phyloP scores from a whole-genome alignment of 2,113 vertebrate genomes.

The Rhynchopsitta pachyrhyncha region DNA sequence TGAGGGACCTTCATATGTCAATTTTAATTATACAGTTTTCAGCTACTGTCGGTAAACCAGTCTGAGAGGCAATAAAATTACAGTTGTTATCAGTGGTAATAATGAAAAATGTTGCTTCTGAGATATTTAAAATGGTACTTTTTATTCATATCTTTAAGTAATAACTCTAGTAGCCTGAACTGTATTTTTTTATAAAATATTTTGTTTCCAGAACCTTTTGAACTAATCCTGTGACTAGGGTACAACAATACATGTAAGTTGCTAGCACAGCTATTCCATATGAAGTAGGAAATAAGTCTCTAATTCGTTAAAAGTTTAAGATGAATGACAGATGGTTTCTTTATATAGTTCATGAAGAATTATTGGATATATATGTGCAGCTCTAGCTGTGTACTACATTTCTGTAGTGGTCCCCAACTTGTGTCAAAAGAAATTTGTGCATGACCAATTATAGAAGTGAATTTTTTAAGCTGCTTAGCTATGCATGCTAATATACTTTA shows the following conservation, averaged over 20 bases:
- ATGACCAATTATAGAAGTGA: not conserved
- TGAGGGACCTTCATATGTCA: fast-evolving
- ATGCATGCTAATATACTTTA: not conserved
- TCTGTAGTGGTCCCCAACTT: not conserved
- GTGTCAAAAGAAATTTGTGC: not conserved
- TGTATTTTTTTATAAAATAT: not conserved
- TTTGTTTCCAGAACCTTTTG: not conserved
- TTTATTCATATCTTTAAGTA: not conserved
- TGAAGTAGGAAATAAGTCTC: not conserved
- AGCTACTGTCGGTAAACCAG: not conserved
- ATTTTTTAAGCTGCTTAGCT: not conserved
- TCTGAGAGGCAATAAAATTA: not conserved
- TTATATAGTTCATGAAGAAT: not conserved
- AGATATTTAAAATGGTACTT: not conserved
- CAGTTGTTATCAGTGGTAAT: not conserved
- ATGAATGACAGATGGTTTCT: not conserved
- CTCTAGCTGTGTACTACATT: not conserved
- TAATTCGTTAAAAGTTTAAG: not conserved
- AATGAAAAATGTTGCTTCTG: not conserved
- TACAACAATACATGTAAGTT: not conserved
- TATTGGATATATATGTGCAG: not conserved
- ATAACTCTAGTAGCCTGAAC: not conserved
- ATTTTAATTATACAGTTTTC: not conserved
- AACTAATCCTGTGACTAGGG: not conserved
- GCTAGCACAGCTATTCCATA: not conserved